phyloP scores from a whole-genome alignment of 1,140 invertebrate genomes.

The Apocrypta bakeri region DNA sequence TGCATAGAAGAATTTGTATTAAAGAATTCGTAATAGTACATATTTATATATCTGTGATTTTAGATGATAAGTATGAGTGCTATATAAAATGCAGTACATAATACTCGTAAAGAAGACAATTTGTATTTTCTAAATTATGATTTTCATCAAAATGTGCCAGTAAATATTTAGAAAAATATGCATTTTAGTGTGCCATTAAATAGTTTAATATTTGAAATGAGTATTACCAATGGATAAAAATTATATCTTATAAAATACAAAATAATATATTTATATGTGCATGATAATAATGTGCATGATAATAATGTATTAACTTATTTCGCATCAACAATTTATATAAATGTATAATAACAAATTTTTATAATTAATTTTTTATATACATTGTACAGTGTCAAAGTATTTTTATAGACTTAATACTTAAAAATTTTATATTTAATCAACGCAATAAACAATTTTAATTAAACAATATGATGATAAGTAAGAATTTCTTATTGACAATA shows the following conservation, averaged over 20 bases:
- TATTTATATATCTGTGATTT: slow-evolving; percentile 4
- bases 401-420: slow-evolving; percentile 40
- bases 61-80: not conserved
- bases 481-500: no score
- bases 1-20: slow-evolving; percentile 3
- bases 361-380: not conserved
- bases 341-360: slow-evolving; percentile 25
- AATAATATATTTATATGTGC: not conserved
- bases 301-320: not conserved
- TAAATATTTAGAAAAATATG: not conserved
- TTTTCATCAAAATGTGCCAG: not conserved
- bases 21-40: slow-evolving; percentile 4
- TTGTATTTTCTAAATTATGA: not conserved
- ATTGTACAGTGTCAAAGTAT: slow-evolving; percentile 1
- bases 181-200: not conserved
- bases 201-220: not conserved
- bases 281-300: no score
- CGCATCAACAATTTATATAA: not conserved
- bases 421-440: not conserved
- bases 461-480: no score
- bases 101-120: not conserved
- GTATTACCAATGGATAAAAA: not conserved
- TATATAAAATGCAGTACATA: not conserved
- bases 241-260: not conserved
- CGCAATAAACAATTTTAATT: not conserved